Base-by-base conservation (phyloP, 2,113 vertebrate genomes). In the Lepus americanus region DNA sequence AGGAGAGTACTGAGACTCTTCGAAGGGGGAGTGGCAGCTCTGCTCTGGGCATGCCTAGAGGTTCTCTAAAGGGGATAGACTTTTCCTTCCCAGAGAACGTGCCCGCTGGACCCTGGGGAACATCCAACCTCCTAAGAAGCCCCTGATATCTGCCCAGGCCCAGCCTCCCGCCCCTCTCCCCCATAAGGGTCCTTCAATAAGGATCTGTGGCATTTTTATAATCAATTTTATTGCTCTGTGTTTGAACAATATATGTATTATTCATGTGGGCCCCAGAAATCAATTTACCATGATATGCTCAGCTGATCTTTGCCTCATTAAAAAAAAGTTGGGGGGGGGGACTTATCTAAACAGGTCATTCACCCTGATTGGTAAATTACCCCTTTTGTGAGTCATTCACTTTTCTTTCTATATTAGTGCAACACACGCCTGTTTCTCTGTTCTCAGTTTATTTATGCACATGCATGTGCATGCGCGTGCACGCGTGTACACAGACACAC, bases 381-480 rank as follows among this genome's bases (percentile, higher is more conserved):
- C 63, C 16, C 33, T 87, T 77, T 87, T 25, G 9, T 80, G 59
- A 89, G 67, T 64, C 25, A 78, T 53, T 77, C 73, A 89, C 19
- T 67, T 89, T 83, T 84, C 81, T 63, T 36, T 83, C 91, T 59
- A 91, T 69, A 85, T 61, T 17, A 67, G 31, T 67, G 66, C 83
- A 88, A 90, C 33, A 81, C 12, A 14, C 7, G 51, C 36, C 3
- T 23, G 31, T 25, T 67, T 82, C 61, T 92, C 51, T 36, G n/a
- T 76, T 91, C 31, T 49, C 64, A 87, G 78, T 64, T 91, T 72
- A 59, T 3, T 59, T 59, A 76, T 6, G 55, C 70, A 72, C 2
- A 49, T 23, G 22, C 36, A 2, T 29, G 11, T 4, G 29, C 49
- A 20, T 39, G 16, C 8, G 6, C n/a, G 5, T 12, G 6, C 33